Base-by-base conservation (phyloP, 1,140 invertebrate genomes). In the Chrysomallon squamiferum region DNA sequence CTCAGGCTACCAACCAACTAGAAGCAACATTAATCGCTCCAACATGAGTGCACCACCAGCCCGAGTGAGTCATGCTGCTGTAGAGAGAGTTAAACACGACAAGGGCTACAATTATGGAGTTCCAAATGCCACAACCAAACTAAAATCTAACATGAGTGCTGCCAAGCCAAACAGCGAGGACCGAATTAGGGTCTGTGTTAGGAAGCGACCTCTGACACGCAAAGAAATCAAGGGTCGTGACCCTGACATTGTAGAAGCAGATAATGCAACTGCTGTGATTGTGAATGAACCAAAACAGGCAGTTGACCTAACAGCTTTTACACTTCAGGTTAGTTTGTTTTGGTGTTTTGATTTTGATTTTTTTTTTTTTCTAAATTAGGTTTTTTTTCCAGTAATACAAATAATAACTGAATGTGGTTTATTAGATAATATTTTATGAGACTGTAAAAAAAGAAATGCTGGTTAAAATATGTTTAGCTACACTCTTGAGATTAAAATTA, bases 271-370 rank as follows among this genome's bases (percentile, higher is more conserved):
- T 84, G 91, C 93, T 76, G 90, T 98, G 77, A 91, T 96, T 67
- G 94, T 99, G 0, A 96, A 99, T 87, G 96, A 99, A 88, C 95
- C 95, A 4, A 97, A 96, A 86, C 90, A 91, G 66, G 98, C 99
- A 86, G 96, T 99, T 43, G 97, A 99, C 87, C 88, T 99, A 45
- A 99, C 96, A 18, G 97, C 98, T 84, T 99, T 95, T 86, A 80
- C 77, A 22, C 57, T 84, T 47, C 72, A 85, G 80, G 83, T 85
- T 71, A 62, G 58, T 49, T 13, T 29, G 30, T 43, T 5, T 38
- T 15, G 15, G 35, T 38, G 35, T 38, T 38, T 5, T 15, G 35
- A 7, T 38, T 38, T 38, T 38, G 5, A 15, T 38, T 15, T 38
- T n/a, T n/a, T 38, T 5, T 38, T 15, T 38, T 15, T 38, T 15